Percentiles rank a stretch among this genome's conserved stretches.
These are phyloP conservation scores for Steinernema feltiae DNA, from an alignment of 1,140 invertebrate species.

Conservation along the genomic window DNA sequence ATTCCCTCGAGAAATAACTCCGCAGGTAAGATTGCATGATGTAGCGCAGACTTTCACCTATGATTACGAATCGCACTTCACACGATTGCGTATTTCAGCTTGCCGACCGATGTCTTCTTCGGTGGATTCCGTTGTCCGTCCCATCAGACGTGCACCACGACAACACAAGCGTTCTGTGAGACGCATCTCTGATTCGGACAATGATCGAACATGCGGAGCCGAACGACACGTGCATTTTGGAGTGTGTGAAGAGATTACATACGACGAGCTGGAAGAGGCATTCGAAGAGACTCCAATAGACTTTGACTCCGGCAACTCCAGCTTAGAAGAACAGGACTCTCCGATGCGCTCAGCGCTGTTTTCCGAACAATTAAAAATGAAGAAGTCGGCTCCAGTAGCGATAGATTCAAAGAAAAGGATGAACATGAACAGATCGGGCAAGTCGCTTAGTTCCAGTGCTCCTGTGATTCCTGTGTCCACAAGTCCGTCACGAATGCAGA, in stretches of 20 bases:
- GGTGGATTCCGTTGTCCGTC: background rate
- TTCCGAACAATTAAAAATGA: background rate
- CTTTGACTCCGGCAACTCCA: background rate
- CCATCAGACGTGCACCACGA: background rate
- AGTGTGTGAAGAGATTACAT: background rate
- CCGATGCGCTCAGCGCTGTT: background rate
- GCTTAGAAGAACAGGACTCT: background rate
- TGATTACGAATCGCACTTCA: background rate
- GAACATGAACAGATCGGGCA: background rate
- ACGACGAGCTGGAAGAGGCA: background rate
- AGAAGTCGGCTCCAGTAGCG: background rate
- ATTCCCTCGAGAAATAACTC: background rate
- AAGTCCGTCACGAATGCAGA: background rate
- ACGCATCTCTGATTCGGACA: background rate
- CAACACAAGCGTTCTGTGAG: background rate
- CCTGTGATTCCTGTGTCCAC: background rate
- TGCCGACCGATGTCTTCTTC: background rate
- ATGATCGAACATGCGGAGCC: background rate
- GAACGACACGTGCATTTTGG: background rate
- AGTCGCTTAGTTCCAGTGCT: background rate
- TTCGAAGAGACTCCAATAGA: background rate
- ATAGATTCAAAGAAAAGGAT: background rate
- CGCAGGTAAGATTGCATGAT: background rate
- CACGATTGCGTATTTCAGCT: background rate
- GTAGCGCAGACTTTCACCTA: too few species aligned